Base-by-base conservation (phyloP, 2,888 invertebrate species). In the Andrena camellia region DNA sequence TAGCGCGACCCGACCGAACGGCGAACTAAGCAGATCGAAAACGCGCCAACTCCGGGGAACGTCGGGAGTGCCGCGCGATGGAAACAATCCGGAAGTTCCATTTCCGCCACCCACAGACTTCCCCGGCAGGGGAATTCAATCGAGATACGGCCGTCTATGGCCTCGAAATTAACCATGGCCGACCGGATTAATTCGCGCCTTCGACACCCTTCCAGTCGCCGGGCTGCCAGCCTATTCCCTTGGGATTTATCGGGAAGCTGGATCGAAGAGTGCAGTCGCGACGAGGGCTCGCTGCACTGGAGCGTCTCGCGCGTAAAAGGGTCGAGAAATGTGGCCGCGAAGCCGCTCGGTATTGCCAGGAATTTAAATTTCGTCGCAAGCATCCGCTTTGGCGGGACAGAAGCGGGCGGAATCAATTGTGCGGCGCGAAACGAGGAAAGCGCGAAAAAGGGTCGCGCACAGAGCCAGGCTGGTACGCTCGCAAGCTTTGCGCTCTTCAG, bases 41-140 rank as follows among this genome's bases (percentile, higher is more conserved):
- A 64, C 59, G 52, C 50, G 80, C 20, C 33, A 54, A 54, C 35
- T 13, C 64, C 52, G 64, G 26, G 4, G 63, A 69, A 69, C 59
- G 33, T 26, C 35, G 63, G 63, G 48, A 52, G 29, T 3, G 54
- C 69, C 68, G 69, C 52, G 50, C 63, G 66, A 63, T 73, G 74
- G 80, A 80, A 84, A 83, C 83, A 83, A 85, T 83, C 81, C 86
- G 86, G 88, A 88, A 88, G 83, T 88, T 88, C 88, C 88, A 88
- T 88, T 88, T 88, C 88, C 88, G 82, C 29, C 26, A 20, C 31
- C 70, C 74, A 54, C 84, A 68, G 71, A 80, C 84, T 77, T 81
- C 70, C 71, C 64, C 48, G 73, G 72, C 74, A 64, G 48, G 68
- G 66, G 72, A 67, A 76, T 81, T 68, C 78, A 71, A 84, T 81